Evolutionary conservation across 2,797 vertebrate genomes (phyloP).

Genomic region (Petrocephalus sullivani): DNA sequence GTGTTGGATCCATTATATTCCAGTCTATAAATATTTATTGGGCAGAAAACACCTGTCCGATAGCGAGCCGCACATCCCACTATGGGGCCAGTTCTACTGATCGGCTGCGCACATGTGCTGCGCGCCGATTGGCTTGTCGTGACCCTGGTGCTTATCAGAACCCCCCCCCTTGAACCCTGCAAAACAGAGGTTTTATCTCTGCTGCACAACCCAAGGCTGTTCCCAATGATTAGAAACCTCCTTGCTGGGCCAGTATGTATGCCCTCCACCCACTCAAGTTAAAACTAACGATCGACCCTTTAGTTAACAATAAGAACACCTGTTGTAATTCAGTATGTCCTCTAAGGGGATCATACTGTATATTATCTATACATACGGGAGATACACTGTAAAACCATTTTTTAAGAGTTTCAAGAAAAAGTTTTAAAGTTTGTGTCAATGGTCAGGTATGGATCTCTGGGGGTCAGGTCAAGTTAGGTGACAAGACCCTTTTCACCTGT

Average conservation of each 20-base stretch:
- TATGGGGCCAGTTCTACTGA: background rate
- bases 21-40: background rate
- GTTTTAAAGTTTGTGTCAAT: background rate
- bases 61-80: background rate
- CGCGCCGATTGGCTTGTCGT: background rate
- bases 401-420: background rate
- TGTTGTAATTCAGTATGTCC: background rate
- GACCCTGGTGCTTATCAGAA: conserved; percentile 3
- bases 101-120: background rate
- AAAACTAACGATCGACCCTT: background rate
- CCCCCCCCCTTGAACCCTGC: background rate
- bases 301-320: background rate
- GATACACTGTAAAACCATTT: background rate
- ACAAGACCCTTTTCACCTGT: background rate
- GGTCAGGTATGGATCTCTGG: background rate
- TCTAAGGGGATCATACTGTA: background rate
- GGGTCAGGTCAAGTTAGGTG: background rate
- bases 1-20: background rate
- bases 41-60: background rate
- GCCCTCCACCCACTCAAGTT: background rate
- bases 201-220: background rate
- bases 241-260: background rate
- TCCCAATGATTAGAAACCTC: background rate
- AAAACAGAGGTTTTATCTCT: conserved; percentile 1
- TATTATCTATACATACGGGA: background rate